Evolutionary conservation across 2,888 invertebrate species (phyloP).

Genomic region (Zootermopsis nevadensis): DNA sequence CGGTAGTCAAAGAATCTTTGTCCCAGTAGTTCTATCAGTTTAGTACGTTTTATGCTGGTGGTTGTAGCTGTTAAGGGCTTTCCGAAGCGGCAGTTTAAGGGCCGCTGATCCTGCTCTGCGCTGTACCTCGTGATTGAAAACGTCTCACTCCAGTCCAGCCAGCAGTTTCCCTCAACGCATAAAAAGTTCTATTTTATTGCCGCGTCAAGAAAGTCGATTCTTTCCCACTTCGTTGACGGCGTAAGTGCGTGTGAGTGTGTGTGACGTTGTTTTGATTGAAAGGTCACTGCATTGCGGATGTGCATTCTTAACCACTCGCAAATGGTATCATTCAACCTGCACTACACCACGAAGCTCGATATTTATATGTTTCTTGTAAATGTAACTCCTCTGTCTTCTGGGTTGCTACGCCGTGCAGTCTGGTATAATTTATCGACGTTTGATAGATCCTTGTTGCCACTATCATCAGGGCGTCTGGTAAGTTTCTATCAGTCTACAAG

Average conservation of each 20-base stretch:
- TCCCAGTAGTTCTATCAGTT: not conserved
- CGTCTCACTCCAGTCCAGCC: not conserved
- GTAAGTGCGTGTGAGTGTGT: no score
- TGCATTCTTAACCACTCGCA: not conserved
- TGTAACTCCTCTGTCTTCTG: no score
- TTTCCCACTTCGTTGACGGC: not conserved
- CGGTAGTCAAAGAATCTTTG: no score
- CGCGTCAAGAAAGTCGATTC: constrained; percentile 1
- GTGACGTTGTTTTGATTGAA: not conserved
- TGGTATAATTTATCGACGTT: no score
- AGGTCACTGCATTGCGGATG: not conserved
- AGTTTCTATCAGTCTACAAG: no score
- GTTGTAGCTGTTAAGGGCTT: not conserved
- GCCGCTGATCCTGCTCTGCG: not conserved
- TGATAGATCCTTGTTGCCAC: no score
- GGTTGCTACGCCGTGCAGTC: no score
- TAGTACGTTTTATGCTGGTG: not conserved
- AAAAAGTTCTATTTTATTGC: constrained; percentile 9
- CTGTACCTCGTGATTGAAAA: constrained; percentile 10
- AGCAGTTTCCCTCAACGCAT: not conserved
- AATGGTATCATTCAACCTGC: no score
- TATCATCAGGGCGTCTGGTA: no score
- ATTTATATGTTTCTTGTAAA: no score
- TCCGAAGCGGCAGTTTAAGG: not conserved
- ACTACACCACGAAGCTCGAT: no score